These are phyloP conservation scores for Drosophila setifemur DNA, from an alignment of 1,140 invertebrate species.

Conservation along the genomic window DNA sequence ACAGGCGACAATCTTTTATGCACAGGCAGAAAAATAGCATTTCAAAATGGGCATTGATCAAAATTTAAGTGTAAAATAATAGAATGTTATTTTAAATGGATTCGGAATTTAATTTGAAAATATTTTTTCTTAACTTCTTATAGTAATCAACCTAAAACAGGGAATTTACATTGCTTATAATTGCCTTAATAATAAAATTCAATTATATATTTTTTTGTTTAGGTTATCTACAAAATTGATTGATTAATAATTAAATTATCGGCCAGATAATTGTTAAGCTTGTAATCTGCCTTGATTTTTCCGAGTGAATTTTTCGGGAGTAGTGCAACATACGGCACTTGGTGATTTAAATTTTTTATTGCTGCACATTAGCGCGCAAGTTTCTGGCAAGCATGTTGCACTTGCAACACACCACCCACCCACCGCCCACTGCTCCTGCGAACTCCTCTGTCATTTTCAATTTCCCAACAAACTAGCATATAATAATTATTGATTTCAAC, in stretches of 20 bases:
- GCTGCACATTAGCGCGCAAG: conserved; percentile 73
- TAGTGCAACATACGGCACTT: conserved; percentile 59
- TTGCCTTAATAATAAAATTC: too few species aligned
- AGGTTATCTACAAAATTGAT: too few species aligned
- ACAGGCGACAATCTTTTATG: not conserved
- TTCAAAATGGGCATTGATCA: too few species aligned
- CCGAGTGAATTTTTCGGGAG: conserved; percentile 5
- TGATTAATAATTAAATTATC: too few species aligned
- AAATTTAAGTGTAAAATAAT: too few species aligned
- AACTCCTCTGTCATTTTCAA: conserved; percentile 26
- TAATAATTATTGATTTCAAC: conserved; percentile 77
- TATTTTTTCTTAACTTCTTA: too few species aligned
- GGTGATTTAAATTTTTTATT: conserved; percentile 70
- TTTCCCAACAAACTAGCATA: conserved; percentile 52
- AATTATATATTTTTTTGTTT: too few species aligned
- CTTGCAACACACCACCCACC: conserved; percentile 20
- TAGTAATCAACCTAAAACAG: too few species aligned
- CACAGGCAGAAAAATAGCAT: not conserved
- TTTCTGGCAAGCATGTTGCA: conserved; percentile 71
- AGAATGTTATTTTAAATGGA: too few species aligned
- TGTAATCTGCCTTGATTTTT: not conserved
- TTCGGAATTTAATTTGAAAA: too few species aligned
- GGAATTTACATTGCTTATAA: too few species aligned
- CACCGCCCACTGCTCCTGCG: not conserved
- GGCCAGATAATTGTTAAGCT: too few species aligned